Percentiles rank a stretch among this genome's conserved stretches.
These are phyloP conservation scores for Epistrophella euchroma DNA, from an alignment of 2,888 invertebrate species.

Conservation along the genomic window DNA sequence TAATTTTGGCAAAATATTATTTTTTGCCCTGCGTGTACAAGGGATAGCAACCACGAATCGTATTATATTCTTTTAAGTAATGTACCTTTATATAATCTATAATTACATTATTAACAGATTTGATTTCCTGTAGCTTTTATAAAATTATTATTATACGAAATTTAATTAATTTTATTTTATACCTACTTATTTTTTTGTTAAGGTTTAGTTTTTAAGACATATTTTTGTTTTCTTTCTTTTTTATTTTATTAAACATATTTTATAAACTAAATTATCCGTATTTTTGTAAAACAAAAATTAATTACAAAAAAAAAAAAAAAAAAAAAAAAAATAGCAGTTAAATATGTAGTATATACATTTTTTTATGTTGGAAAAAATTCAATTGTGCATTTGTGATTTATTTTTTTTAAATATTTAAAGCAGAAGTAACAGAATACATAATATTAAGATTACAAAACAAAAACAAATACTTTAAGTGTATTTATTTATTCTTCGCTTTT, in stretches of 20 bases:
- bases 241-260: slow-evolving; percentile 34
- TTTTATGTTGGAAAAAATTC: slow-evolving; percentile 60
- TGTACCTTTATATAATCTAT: slow-evolving; percentile 42
- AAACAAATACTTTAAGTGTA: slow-evolving; percentile 23
- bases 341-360: slow-evolving; percentile 45
- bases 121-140: slow-evolving; percentile 71
- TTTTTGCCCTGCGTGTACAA: slow-evolving; percentile 78
- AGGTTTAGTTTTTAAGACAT: slow-evolving; percentile 65
- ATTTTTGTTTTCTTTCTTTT: slow-evolving; percentile 23
- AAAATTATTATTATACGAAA: slow-evolving; percentile 37
- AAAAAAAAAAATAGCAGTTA: slow-evolving; percentile 44
- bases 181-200: slow-evolving; percentile 57
- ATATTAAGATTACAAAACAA: slow-evolving; percentile 56
- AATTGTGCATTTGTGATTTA: slow-evolving; percentile 71
- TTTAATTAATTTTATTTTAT: slow-evolving; percentile 59
- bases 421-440: slow-evolving; percentile 68
- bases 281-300: slow-evolving; percentile 44
- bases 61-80: slow-evolving; percentile 78
- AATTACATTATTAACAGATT: slow-evolving; percentile 37
- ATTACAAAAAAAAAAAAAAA: slow-evolving; percentile 34
- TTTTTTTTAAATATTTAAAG: slow-evolving; percentile 62
- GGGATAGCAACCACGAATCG: slow-evolving; percentile 82
- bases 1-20: slow-evolving; percentile 51
- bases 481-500: slow-evolving; percentile 51
- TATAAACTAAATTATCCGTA: slow-evolving; percentile 55